phyloP scores from a whole-genome alignment of 2,797 vertebrate genomes.

The Sylvia borin region DNA sequence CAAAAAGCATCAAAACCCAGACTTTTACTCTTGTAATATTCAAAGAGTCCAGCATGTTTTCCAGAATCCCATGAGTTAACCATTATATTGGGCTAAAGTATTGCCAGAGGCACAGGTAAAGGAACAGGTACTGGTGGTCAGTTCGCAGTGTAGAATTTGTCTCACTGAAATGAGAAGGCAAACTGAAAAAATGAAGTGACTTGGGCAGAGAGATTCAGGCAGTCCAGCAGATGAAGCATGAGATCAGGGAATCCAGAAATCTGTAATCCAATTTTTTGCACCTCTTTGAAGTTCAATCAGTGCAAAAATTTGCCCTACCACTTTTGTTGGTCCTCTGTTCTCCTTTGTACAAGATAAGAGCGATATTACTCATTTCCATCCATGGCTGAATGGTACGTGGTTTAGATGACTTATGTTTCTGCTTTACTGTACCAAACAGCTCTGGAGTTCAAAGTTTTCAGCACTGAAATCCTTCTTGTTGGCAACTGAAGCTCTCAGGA shows the following conservation, averaged over 20 bases:
- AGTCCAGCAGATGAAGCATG: neutral
- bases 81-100: neutral
- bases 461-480: slow-evolving; percentile 41
- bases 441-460: slow-evolving; percentile 52
- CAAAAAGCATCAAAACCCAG: neutral
- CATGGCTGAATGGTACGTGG: neutral
- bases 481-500: slow-evolving; percentile 32
- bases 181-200: neutral
- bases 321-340: neutral
- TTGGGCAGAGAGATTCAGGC: neutral
- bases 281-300: neutral
- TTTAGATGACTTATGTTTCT: slow-evolving; percentile 28
- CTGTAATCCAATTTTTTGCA: slow-evolving; percentile 22
- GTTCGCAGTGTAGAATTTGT: neutral
- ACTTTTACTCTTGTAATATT: neutral
- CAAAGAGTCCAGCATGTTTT: neutral
- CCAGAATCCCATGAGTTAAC: neutral
- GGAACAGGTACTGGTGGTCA: neutral
- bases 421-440: slow-evolving; percentile 16
- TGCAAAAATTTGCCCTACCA: neutral
- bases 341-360: neutral
- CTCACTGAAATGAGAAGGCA: neutral
- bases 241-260: slow-evolving; percentile 19
- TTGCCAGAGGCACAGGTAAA: neutral
- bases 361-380: neutral